Evolutionary conservation across 2,113 vertebrate species (phyloP), one percentile per base, ranked within the genome.

Genomic region (Dascyllus trimaculatus): DNA sequence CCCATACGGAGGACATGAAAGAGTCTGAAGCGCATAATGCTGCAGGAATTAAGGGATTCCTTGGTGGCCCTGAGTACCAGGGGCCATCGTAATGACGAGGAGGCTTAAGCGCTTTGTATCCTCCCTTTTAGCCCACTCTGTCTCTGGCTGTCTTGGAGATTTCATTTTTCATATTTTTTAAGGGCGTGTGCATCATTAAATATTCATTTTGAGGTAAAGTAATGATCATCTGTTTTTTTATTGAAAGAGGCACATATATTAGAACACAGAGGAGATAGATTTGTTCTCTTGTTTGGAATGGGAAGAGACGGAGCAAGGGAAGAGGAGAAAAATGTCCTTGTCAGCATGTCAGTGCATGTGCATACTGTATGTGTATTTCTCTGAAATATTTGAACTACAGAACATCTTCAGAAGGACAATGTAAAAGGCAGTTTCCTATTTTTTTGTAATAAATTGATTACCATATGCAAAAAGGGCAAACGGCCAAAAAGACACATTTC

Each of bases 1-100:
- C 85, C 88, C 89, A 87, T 87, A 86, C 65, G 93, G 96, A 95
- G 94, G 95, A 97, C 96, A 97, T 96, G 96, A 97, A 98, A 97
- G 96, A 95, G 95, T 97, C 96, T 96, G 96, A 94, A 94, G 96
- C 95, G 97, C 96, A 98, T 98, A 97, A 98, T 97, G 95, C 95
- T 86, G 94, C 94, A 96, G 96, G 96, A 97, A 97, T 98, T 96
- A 98, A 95, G 94, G 93, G 94, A 96, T 96, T 96, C 96, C 96
- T 92, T 92, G 90, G 95, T 95, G 96, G 95, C 96, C 96, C 80
- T 83, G 93, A 95, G 95, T 94, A 95, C 95, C 96, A 94, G 95
- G 94, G 93, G 94, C 94, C 95, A 96, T 96, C 93, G 95, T 97
- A 96, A 97, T 96, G 96, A 92, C 76, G 87, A 97, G 94, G 87